A percentile compares a stretch with the other conserved stretches of the same genome.
Conservation (phyloP, 2,797 vertebrate species). For the Enteromius unitaeniatus region DNA sequence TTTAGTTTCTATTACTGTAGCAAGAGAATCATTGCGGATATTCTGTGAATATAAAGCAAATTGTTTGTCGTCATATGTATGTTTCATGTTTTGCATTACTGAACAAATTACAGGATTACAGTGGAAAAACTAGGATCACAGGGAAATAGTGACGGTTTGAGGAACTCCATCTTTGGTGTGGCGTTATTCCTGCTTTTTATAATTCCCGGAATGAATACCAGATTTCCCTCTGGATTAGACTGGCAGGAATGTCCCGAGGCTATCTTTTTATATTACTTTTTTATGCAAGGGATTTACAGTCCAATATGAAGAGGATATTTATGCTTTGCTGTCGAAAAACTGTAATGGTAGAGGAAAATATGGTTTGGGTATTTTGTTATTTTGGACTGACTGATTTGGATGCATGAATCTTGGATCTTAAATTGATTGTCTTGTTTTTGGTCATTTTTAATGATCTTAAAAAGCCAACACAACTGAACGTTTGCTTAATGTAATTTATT, state of each 20-base stretch:
- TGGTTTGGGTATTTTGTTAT: slow-evolving; percentile 1
- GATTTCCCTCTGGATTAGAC: slow-evolving; percentile 23
- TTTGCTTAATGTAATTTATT: not conserved
- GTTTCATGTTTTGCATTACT: slow-evolving; percentile 20
- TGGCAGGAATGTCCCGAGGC: slow-evolving; percentile 42
- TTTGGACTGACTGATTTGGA: not conserved
- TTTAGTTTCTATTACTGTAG: not conserved
- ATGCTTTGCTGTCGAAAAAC: slow-evolving; percentile 6
- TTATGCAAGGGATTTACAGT: slow-evolving; percentile 39
- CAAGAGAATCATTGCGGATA: not conserved
- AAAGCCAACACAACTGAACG: not conserved
- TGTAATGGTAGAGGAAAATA: not conserved
- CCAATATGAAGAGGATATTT: slow-evolving; percentile 31
- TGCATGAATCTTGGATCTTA: not conserved
- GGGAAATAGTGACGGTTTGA: slow-evolving; percentile 8
- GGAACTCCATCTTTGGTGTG: slow-evolving; percentile 8
- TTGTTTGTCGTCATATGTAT: not conserved
- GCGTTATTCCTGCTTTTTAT: slow-evolving; percentile 35
- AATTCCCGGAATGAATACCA: slow-evolving; percentile 26
- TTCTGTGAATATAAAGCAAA: not conserved
- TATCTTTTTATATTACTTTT: slow-evolving; percentile 50
- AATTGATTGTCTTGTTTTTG: not conserved
- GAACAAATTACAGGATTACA: slow-evolving; percentile 3
- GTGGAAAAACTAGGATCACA: slow-evolving; percentile 7
- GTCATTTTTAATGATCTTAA: not conserved